A percentile compares a stretch with the other conserved stretches of the same genome.
phyloP scores from a whole-genome alignment of 2,797 vertebrate genomes.

The Mormyrops attenuatus region DNA sequence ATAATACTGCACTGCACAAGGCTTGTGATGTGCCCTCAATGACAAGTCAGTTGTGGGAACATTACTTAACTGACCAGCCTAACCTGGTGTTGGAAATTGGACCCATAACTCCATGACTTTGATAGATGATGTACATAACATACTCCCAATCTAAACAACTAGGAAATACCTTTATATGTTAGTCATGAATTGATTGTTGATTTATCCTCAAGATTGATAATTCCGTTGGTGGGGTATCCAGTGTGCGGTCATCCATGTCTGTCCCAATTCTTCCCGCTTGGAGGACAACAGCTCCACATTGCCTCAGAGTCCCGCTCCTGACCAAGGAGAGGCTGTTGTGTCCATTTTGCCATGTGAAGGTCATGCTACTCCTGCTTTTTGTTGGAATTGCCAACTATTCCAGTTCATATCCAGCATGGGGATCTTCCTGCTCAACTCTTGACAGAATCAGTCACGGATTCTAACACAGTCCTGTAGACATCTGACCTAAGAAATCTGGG shows the following conservation, averaged over 20 bases:
- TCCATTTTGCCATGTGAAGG: background rate
- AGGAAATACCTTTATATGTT: background rate
- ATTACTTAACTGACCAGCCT: background rate
- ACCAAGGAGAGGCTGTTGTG: background rate
- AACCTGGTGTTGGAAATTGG: background rate
- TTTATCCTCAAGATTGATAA: background rate
- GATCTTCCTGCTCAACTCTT: constrained; percentile 34
- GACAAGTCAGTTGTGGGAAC: background rate
- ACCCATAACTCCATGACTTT: background rate
- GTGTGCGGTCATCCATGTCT: background rate
- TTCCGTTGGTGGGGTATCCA: background rate
- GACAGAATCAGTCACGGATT: constrained; percentile 42
- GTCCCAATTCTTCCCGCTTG: background rate
- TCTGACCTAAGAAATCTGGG: constrained; percentile 73
- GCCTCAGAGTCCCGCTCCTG: background rate
- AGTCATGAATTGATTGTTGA: background rate
- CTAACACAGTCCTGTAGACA: constrained; percentile 64
- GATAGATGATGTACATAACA: background rate
- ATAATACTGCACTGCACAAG: background rate
- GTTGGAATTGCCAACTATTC: background rate
- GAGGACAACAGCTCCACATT: background rate
- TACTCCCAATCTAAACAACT: background rate
- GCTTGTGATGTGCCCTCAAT: background rate
- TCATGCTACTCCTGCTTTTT: background rate
- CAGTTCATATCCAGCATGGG: background rate